Base-by-base conservation (phyloP, 2,888 invertebrate species). In the Lithophane leautieri region DNA sequence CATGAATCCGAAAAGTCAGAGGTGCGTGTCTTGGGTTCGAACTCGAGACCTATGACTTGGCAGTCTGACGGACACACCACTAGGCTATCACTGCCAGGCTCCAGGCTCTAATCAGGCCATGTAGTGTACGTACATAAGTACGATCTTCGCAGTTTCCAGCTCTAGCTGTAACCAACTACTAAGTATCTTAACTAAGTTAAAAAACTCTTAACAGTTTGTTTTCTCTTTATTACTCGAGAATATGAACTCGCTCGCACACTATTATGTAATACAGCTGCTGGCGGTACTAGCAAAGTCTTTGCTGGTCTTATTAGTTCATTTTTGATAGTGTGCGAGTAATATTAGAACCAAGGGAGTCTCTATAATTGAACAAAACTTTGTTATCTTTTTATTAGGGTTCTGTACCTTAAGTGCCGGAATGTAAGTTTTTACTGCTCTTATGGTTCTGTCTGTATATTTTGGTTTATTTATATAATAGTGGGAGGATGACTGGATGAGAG, bases 191-290 rank as follows among this genome's bases (percentile, higher is more conserved):
- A 82, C 76, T 62, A 44, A 78, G 61, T 82, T 82, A 75, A 82
- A 79, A 76, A 82, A 58, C 42, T 56, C 25, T 56, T 63, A 56
- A 47, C 25, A 28, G 62, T 76, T 76, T 58, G 25, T 82, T 82
- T 82, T 65, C 61, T 81, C 40, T 67, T 40, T 52, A 76, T 34
- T 63, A 67, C 52, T n/a, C 61, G 22, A 68, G 62, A 76, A 68
- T 77, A 82, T 82, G 58, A 82, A 82, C 79, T 82, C 28, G 50
- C 52, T 62, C 34, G 56, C 52, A 63, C 82, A 72, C 52, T 65
- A 22, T 68, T 63, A 47, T 2, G 19, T 54, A 65, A 74, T 50
- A 63, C n/a, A 61, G 54, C 81, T 56, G 65, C 52, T 42, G 44
- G 47, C 60, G 28, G 34, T 72, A 72, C 28, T 28, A 44, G 11